Evolutionary conservation across 2,797 vertebrate genomes (phyloP).

Genomic region (Microchirus variegatus): DNA sequence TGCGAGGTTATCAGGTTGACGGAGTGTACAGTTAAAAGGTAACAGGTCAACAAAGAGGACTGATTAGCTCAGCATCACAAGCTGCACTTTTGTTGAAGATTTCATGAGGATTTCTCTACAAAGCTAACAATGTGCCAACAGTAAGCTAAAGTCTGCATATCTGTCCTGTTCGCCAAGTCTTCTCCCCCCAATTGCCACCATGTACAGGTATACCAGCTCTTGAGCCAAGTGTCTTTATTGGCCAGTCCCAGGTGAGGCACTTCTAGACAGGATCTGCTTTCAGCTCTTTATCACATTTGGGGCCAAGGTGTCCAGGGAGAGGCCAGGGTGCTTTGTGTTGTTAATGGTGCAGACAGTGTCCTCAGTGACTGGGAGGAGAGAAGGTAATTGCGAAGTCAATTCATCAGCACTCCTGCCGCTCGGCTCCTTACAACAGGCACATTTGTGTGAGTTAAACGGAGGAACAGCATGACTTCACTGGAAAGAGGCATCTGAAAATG

Average conservation of each 20-base stretch:
- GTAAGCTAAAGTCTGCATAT: slow-evolving; percentile 5
- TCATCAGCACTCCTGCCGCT: slow-evolving; percentile 42
- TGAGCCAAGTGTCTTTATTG: slow-evolving; percentile 59
- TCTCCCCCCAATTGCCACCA: slow-evolving; percentile 10
- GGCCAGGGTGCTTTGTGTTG: slow-evolving; percentile 72
- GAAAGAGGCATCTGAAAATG: slow-evolving; percentile 32
- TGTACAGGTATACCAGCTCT: slow-evolving; percentile 53
- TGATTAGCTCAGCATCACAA: neutral
- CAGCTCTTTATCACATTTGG: slow-evolving; percentile 77
- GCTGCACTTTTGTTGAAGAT: neutral
- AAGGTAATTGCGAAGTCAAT: slow-evolving; percentile 74
- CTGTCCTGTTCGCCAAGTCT: neutral
- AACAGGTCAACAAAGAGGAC: slow-evolving; percentile 22
- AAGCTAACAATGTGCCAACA: neutral
- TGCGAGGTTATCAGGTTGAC: slow-evolving; percentile 66
- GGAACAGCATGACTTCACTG: slow-evolving; percentile 38
- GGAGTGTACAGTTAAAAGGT: slow-evolving; percentile 32
- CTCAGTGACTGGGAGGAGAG: slow-evolving; percentile 65
- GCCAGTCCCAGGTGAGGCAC: slow-evolving; percentile 68
- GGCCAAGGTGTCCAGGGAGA: slow-evolving; percentile 75
- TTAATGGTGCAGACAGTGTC: slow-evolving; percentile 78
- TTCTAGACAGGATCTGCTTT: slow-evolving; percentile 76
- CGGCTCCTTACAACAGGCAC: slow-evolving; percentile 48
- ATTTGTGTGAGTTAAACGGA: slow-evolving; percentile 49
- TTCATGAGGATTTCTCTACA: neutral